Evolutionary conservation across 2,797 vertebrate genomes (phyloP).

Genomic region (Salarias fasciatus): DNA sequence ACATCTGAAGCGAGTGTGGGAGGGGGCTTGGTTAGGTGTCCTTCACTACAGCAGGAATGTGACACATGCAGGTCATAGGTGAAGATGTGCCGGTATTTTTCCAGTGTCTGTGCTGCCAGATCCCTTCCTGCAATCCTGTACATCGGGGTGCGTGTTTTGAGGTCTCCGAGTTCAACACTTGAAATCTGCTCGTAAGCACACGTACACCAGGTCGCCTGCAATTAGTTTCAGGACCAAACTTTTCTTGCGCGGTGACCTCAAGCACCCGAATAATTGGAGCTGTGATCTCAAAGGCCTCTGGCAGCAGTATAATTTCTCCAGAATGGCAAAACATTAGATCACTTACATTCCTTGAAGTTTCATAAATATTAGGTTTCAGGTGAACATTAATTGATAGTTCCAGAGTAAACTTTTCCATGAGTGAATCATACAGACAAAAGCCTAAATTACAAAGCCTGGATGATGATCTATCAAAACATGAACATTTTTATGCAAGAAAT

Average conservation of each 20-base stretch:
- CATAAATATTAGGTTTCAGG: neutral
- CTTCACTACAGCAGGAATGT: conserved; percentile 68
- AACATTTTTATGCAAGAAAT: no score
- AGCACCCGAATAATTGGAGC: neutral
- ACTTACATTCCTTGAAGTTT: neutral
- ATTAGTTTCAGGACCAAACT: neutral
- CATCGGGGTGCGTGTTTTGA: conserved; percentile 50
- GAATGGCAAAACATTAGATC: no score
- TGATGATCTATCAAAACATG: no score
- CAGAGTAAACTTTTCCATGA: no score
- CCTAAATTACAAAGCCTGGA: no score
- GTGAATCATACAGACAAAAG: no score
- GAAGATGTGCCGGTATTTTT: conserved; percentile 80
- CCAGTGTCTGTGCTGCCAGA: conserved; percentile 67
- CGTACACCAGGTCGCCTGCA: neutral
- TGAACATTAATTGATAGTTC: neutral
- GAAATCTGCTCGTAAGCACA: conserved; percentile 4
- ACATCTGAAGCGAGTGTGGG: no score
- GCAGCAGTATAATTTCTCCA: neutral
- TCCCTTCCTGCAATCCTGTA: conserved; percentile 45
- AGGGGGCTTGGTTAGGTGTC: conserved; percentile 51
- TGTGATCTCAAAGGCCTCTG: neutral
- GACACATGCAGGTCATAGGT: conserved; percentile 77
- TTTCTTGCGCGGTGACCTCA: neutral
- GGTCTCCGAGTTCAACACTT: conserved; percentile 52